Percentiles rank a stretch among this genome's conserved stretches.
These are phyloP conservation scores for Novumbra hubbsi DNA, from an alignment of 2,797 vertebrate genomes.

Conservation along the genomic window DNA sequence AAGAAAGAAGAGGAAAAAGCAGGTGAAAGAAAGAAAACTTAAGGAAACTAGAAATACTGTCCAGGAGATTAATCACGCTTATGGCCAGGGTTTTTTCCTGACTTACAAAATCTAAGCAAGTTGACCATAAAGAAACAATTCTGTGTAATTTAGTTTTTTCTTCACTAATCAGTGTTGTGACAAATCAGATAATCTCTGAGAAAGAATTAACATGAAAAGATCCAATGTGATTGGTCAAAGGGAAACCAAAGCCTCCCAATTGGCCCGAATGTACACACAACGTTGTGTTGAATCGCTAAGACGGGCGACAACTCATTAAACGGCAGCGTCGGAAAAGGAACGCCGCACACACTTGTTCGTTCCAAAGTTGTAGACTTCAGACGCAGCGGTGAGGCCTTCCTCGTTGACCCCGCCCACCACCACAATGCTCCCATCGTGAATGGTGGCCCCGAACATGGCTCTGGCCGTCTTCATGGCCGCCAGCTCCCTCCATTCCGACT, in stretches of 20 bases:
- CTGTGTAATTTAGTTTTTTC: too few relatives aligned
- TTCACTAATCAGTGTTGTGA: too few relatives aligned
- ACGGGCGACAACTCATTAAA: background rate
- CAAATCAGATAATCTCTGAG: too few relatives aligned
- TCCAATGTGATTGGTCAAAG: too few relatives aligned
- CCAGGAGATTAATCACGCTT: background rate
- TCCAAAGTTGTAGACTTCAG: conserved; percentile 87
- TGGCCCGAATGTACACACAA: too few relatives aligned
- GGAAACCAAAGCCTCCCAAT: too few relatives aligned
- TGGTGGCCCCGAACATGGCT: conserved; percentile 90
- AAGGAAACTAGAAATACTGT: background rate
- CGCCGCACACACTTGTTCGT: conserved; percentile 86
- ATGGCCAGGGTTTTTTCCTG: background rate
- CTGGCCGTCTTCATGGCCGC: conserved; percentile 91
- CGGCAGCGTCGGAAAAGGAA: background rate
- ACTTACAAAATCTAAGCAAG: background rate
- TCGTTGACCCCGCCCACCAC: conserved; percentile 92
- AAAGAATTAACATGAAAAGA: too few relatives aligned
- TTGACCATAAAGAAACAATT: background rate
- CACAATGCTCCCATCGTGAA: conserved; percentile 88
- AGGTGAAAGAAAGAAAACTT: background rate
- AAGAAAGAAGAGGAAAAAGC: background rate
- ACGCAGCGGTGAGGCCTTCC: conserved; percentile 85
- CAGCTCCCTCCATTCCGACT: conserved; percentile 94
- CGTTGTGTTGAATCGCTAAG: background rate